Percentiles rank a stretch among this genome's conserved stretches.
Conservation (phyloP, 2,113 vertebrate species). For the Riparia riparia region DNA sequence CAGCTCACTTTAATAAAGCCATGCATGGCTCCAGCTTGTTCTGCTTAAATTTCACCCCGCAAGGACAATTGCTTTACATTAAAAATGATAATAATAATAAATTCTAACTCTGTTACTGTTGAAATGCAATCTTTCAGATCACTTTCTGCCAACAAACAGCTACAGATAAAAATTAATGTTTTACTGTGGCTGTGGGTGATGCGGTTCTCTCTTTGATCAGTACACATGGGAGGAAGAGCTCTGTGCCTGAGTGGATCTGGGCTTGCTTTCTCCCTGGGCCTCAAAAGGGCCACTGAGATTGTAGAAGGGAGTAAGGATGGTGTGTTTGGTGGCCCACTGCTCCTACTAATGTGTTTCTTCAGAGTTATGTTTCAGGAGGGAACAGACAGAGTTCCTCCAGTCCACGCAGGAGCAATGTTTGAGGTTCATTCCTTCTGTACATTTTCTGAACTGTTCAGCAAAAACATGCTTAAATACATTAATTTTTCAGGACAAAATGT, state of each 20-base stretch:
- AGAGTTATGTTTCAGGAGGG: background rate
- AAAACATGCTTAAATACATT: background rate
- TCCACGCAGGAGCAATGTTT: background rate
- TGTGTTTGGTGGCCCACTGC: background rate
- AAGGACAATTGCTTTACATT: conserved; percentile 43
- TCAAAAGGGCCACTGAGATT: background rate
- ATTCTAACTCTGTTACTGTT: background rate
- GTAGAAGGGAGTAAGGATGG: background rate
- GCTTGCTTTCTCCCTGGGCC: background rate
- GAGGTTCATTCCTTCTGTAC: background rate
- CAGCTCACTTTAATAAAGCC: background rate
- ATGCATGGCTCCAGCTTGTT: background rate
- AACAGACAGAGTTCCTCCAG: background rate
- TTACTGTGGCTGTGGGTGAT: background rate
- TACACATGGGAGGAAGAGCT: background rate
- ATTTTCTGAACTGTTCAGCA: background rate
- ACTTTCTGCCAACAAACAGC: background rate
- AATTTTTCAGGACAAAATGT: background rate
- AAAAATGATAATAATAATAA: background rate
- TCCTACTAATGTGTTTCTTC: background rate
- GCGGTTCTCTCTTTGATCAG: background rate
- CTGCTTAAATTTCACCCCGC: conserved; percentile 27
- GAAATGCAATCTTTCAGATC: background rate
- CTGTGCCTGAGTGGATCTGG: accelerated
- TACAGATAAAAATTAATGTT: background rate